Evolutionary conservation across 92 coral and sea anemone species (phyloP), one percentile per base, ranked within the genome.

Genomic region (Umimayanthus chanpuru): DNA sequence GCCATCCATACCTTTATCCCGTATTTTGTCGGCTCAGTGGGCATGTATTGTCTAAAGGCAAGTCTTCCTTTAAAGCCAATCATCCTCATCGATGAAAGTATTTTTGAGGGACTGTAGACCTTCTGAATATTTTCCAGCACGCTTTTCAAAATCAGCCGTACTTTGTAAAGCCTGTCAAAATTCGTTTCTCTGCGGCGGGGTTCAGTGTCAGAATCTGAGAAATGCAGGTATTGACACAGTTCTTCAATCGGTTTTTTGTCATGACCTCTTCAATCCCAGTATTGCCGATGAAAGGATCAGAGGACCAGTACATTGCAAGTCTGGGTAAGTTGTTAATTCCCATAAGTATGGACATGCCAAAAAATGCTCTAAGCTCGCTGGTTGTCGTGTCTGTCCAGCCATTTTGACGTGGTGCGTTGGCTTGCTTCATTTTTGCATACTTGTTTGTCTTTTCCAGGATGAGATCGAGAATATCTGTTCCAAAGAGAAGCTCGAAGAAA

Each of bases 301-400:
- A 26, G 5, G 91, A 91, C 93, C 93, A 91, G 77, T 88, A 91
- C 88, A 71, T 61, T 6, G 94, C 78, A 36, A 79, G 7, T 79
- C 66, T 41, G 6, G 94, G 94, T 23, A 88, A 76, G 81, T 73
- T 79, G 77, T 88, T 91, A 72, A 88, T 88, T 5, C 93, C 93
- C 90, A 90, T 90, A 7, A 89, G 15, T 29, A 85, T 67, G 65
- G 71, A 77, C 5, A 89, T 43, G 50, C 86, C 89, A 85, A 89
- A 77, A 67, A 29, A 84, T 11, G 88, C 91, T 18, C 77, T 75
- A 16, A 89, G 49, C 65, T 89, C 90, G 23, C 6, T 66, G 32
- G 43, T 11, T 20, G 90, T 88, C 21, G 61, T 68, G 56, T 88
- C 90, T 5, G 44, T 39, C 86, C 90, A 88, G 47, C 72, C 53